Percentiles rank a stretch among this genome's conserved stretches.
phyloP scores from a whole-genome alignment of 2,113 vertebrate genomes.

The Motacilla alba region DNA sequence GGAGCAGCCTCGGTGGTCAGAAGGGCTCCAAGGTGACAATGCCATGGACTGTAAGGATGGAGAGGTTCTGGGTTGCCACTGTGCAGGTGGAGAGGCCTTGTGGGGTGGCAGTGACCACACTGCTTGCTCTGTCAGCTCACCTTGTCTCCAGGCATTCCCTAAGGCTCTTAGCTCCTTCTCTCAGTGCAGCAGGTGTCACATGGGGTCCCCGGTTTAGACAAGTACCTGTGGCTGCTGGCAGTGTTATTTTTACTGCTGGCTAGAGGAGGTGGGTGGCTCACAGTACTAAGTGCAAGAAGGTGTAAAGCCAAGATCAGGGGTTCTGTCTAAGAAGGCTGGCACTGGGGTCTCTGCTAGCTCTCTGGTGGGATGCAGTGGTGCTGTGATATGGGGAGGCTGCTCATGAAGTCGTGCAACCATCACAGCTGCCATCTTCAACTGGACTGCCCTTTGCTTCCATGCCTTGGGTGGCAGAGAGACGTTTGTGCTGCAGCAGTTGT shows the following conservation, averaged over 20 bases:
- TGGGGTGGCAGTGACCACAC: background rate
- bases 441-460: background rate
- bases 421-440: background rate
- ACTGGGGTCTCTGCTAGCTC: background rate
- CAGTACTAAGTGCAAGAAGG: background rate
- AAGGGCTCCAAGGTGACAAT: background rate
- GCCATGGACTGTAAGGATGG: background rate
- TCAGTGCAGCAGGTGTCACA: background rate
- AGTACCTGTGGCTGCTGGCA: background rate
- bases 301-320: background rate
- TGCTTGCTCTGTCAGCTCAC: background rate
- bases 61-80: background rate
- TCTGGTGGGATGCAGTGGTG: background rate
- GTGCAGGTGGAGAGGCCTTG: background rate
- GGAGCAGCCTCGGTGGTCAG: background rate
- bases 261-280: background rate
- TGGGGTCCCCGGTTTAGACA: background rate
- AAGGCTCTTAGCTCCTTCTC: background rate
- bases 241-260: background rate
- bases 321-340: background rate
- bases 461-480: background rate
- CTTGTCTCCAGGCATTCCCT: background rate
- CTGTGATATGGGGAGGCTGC: background rate
- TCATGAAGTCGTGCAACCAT: background rate
- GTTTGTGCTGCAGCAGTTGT: background rate